Base-by-base conservation (phyloP, 2,113 vertebrate species). In the Chinchilla lanigera region DNA sequence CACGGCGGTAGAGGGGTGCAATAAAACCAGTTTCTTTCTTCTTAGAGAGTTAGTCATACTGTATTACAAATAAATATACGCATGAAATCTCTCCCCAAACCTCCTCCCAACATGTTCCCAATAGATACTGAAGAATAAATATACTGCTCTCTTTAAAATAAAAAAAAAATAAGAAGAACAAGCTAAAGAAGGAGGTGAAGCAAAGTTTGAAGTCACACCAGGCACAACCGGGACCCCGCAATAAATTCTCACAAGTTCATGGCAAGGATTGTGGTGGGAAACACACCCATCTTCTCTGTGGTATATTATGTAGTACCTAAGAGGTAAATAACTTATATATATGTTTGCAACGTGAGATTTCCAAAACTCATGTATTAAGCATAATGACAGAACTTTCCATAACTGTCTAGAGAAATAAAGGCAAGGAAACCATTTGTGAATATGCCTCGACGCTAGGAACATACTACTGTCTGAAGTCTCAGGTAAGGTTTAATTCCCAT, bases 381-480 rank as follows among this genome's bases (percentile, higher is more conserved):
- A 90, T 89, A 52, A 63, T 38, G 54, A 52, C 81, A 83, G 41
- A 90, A 77, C 5, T 92, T 94, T 89, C 47, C 67, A 50, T 61
- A 56, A 88, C 35, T 56, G 3, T 67, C 89, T 61, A 61, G 24
- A 81, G 95, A 93, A 90, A 86, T n/a, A 24, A 93, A 89, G 13
- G 4, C 56, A 81, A 95, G n/a, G 69, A 94, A 80, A 63, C 38
- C 67, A 95, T 73, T 90, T n/a, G 50, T 56, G 14, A 90, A 85
- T 4, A 67, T 61, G 5, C 5, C 44, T 95, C 61, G 54, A 2
- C 65, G 44, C 71, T 71, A 91, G 84, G 56, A 80, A 94, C 73
- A 47, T 5, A 50, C n/a, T 63, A 20, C 60, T 73, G 5, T 75
- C 73, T 86, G 33, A 96, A 75, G 9, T 78, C 47, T 86, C 73